phyloP scores from a whole-genome alignment of 2,888 invertebrate genomes.

The Heliconius cydno region DNA sequence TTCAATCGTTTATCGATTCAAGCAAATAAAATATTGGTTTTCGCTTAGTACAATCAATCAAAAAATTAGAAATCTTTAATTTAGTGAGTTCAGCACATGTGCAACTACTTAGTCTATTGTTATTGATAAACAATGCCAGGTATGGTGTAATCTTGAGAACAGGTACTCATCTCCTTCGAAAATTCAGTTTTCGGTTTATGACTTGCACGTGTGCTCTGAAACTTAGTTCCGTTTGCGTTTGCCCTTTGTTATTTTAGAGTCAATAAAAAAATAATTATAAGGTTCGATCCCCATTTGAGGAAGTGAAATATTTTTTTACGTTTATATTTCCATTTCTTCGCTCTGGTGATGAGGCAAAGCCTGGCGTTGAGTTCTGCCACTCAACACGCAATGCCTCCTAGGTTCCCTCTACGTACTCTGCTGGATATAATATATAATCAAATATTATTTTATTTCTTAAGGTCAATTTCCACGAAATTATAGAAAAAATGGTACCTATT shows the following conservation, averaged over 20 bases:
- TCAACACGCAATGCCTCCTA: no score
- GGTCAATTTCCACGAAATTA: neutral
- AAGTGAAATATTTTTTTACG: no score
- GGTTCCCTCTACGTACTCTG: no score
- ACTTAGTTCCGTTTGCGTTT: constrained; percentile 54
- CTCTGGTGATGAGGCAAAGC: no score
- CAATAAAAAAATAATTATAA: neutral
- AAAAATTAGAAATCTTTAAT: neutral
- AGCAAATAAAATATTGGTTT: neutral
- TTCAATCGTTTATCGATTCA: constrained; percentile 1
- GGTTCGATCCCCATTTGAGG: no score
- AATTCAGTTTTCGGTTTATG: constrained; percentile 62
- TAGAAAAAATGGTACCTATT: neutral
- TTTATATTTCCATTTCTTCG: no score
- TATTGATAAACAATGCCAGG: constrained; percentile 56
- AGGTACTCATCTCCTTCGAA: constrained; percentile 53
- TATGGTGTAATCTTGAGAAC: constrained; percentile 61
- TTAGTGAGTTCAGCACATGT: constrained; percentile 64
- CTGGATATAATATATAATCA: neutral
- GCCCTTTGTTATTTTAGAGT: neutral
- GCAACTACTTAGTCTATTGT: constrained; percentile 61
- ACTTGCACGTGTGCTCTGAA: constrained; percentile 69
- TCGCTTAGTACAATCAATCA: neutral
- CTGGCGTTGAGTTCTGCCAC: no score
- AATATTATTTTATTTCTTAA: neutral